A percentile compares a stretch with the other conserved stretches of the same genome.
These are phyloP conservation scores for Mesembrinibis cayennensis DNA, from an alignment of 2,113 vertebrate species.

Conservation along the genomic window DNA sequence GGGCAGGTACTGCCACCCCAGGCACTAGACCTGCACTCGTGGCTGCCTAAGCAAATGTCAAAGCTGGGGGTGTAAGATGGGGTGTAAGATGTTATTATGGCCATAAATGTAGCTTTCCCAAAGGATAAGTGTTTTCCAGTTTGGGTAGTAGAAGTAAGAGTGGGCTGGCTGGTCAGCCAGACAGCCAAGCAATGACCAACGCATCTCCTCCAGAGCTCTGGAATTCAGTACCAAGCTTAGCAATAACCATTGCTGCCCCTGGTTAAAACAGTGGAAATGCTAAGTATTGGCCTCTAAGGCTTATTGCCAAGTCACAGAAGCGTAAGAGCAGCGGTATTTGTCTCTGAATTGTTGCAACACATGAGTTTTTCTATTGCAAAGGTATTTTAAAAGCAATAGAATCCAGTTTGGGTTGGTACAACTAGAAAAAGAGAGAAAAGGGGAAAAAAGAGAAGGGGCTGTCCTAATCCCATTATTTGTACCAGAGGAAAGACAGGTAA, in stretches of 20 bases:
- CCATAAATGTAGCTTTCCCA: neutral
- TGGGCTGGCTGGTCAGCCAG: neutral
- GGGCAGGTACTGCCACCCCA: neutral
- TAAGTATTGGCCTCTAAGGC: neutral
- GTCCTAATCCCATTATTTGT: neutral
- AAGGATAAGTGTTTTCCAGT: neutral
- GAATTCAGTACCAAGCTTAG: neutral
- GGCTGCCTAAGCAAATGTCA: neutral
- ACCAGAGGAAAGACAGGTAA: neutral
- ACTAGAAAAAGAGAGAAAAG: neutral
- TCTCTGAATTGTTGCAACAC: neutral
- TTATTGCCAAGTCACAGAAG: neutral
- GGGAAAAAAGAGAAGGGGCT: accelerated
- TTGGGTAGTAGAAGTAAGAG: neutral
- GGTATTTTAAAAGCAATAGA: neutral
- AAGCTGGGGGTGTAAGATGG: neutral
- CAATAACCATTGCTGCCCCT: neutral
- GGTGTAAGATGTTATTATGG: neutral
- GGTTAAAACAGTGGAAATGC: neutral
- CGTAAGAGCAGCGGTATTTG: neutral
- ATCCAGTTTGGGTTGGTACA: neutral
- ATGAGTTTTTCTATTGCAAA: neutral
- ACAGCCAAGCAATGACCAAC: neutral
- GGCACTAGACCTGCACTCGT: neutral
- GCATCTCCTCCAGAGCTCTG: neutral